Percentiles rank a stretch among this genome's conserved stretches.
Conservation (phyloP, 2,797 vertebrate genomes). For the Bovichtus diacanthus region DNA sequence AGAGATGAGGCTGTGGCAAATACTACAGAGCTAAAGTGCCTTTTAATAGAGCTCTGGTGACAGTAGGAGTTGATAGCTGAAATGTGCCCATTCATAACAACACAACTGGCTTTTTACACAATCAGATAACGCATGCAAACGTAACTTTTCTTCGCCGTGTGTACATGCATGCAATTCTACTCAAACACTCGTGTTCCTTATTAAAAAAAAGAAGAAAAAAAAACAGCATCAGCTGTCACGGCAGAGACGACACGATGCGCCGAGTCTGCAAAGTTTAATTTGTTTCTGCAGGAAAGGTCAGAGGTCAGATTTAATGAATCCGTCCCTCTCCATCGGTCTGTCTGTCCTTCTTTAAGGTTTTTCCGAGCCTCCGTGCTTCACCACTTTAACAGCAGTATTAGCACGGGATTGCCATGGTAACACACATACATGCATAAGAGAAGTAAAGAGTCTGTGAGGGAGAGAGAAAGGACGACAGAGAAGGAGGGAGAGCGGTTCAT, state of each 20-base stretch:
- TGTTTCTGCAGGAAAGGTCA: not conserved
- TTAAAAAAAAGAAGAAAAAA: too few relatives aligned
- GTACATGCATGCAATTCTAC: slow-evolving; percentile 2
- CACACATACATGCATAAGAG: slow-evolving; percentile 59
- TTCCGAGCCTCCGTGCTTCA: slow-evolving; percentile 22
- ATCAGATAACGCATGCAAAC: not conserved
- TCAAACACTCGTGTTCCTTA: not conserved
- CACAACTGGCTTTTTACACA: not conserved
- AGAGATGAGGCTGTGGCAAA: slow-evolving; percentile 13
- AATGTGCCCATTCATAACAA: slow-evolving; percentile 1
- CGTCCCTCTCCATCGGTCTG: not conserved
- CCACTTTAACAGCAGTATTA: slow-evolving; percentile 51
- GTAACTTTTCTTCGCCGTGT: not conserved
- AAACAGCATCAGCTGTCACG: not conserved
- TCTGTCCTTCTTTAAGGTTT: slow-evolving; percentile 25
- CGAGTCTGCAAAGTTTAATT: not conserved
- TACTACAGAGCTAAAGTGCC: not conserved
- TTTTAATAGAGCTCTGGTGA: slow-evolving; percentile 1
- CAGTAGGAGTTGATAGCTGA: not conserved
- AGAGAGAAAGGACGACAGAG: slow-evolving; percentile 12
- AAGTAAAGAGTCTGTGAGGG: slow-evolving; percentile 28
- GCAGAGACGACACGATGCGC: not conserved
- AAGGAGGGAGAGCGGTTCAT: slow-evolving; percentile 38
- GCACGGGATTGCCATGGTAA: slow-evolving; percentile 73
- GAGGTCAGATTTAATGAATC: slow-evolving; percentile 15